These are phyloP conservation scores for Aviceda subcristata DNA, from an alignment of 2,113 vertebrate species.

Conservation along the genomic window DNA sequence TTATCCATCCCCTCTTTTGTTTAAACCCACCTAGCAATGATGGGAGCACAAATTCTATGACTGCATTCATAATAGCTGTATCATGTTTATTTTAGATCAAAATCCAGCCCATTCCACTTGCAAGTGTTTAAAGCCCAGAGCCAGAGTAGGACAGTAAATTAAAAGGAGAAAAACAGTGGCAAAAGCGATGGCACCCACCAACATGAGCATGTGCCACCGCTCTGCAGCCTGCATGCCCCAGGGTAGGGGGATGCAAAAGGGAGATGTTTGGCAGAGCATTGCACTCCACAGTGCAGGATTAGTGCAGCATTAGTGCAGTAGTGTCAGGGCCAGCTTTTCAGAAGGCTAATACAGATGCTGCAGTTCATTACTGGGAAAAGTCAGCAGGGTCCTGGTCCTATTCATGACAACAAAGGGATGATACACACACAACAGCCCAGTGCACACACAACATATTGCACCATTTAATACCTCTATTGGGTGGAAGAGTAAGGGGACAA, in stretches of 20 bases:
- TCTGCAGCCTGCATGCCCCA: neutral
- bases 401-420: neutral
- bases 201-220: neutral
- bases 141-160: neutral
- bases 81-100: neutral
- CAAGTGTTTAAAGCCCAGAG: neutral
- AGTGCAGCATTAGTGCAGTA: neutral
- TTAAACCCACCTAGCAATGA: neutral
- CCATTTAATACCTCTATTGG: neutral
- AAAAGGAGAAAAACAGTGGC: neutral
- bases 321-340: neutral
- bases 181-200: neutral
- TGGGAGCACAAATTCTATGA: neutral
- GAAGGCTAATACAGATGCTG: neutral
- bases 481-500: neutral
- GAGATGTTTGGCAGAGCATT: neutral
- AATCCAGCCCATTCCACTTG: neutral
- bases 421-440: too few species aligned
- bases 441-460: neutral
- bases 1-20: neutral
- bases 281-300: neutral
- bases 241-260: neutral
- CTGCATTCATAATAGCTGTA: neutral
- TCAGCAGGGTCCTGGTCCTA: neutral
- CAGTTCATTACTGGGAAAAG: neutral